Conservation (phyloP, 2,113 vertebrate species). For the Ameiurus melas region DNA sequence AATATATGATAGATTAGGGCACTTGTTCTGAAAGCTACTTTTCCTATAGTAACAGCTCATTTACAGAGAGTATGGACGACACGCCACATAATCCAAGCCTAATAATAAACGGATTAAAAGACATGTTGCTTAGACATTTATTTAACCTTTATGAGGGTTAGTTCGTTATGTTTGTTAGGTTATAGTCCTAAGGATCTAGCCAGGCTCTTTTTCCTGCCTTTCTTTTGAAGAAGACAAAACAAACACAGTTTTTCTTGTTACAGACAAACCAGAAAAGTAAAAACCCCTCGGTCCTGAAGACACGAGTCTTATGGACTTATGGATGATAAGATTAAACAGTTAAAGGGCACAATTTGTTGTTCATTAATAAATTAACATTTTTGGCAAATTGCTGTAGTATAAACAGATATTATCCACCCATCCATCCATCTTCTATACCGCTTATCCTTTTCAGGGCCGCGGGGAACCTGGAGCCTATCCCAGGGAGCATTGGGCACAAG, state of each 20-base stretch:
- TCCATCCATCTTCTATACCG: too few species aligned
- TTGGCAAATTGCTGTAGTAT: background rate
- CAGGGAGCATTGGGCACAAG: too few species aligned
- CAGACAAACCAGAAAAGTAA: background rate
- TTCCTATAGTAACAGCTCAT: background rate
- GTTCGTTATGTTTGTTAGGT: background rate
- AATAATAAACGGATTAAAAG: background rate
- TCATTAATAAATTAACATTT: background rate
- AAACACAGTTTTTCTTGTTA: background rate
- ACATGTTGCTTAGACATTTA: background rate
- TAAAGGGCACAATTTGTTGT: background rate
- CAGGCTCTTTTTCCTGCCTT: background rate
- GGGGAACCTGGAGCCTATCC: too few species aligned
- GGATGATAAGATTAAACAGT: background rate
- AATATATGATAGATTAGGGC: background rate
- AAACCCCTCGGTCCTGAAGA: background rate
- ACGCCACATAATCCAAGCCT: background rate
- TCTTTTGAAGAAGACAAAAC: background rate
- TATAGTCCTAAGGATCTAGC: background rate
- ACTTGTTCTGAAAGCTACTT: background rate
- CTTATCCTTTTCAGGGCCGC: too few species aligned
- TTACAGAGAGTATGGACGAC: background rate
- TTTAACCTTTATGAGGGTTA: background rate
- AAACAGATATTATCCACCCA: background rate
- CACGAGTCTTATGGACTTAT: too few species aligned